These are phyloP conservation scores for Gymnocephalus cernua DNA, from an alignment of 2,113 vertebrate genomes.

Conservation along the genomic window DNA sequence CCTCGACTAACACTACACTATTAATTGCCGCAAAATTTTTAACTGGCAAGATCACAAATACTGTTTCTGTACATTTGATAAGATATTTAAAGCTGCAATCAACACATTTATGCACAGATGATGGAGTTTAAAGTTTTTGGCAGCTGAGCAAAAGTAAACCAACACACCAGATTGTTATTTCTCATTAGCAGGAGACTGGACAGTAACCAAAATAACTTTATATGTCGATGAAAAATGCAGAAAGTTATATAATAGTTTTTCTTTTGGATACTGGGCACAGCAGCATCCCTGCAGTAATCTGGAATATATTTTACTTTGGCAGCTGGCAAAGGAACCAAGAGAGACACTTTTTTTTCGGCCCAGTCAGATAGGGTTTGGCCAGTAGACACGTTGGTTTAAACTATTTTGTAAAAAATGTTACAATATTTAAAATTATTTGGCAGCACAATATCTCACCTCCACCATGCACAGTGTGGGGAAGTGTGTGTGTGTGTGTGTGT, in stretches of 20 bases:
- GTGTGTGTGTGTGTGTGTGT: neutral
- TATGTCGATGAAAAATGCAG: neutral
- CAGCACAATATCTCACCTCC: neutral
- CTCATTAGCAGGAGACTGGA: neutral
- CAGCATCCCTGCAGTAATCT: neutral
- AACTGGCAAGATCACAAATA: neutral
- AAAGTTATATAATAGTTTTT: neutral
- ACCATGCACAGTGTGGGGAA: neutral
- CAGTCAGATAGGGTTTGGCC: neutral
- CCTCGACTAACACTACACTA: neutral
- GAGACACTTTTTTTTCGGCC: neutral
- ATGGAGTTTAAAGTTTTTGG: neutral
- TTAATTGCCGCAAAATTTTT: neutral
- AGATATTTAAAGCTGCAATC: neutral
- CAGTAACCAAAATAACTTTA: neutral
- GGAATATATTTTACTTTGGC: constrained; percentile 1
- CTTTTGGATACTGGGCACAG: neutral
- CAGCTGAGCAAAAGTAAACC: neutral
- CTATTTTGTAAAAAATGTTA: neutral
- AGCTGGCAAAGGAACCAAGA: neutral
- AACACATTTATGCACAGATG: neutral
- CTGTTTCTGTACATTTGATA: neutral
- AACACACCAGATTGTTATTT: neutral
- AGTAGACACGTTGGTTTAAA: neutral
- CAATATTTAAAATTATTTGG: neutral